A percentile compares a stretch with the other conserved stretches of the same genome.
Conservation (phyloP, 2,888 invertebrate species). For the Hypomecis atomaria region DNA sequence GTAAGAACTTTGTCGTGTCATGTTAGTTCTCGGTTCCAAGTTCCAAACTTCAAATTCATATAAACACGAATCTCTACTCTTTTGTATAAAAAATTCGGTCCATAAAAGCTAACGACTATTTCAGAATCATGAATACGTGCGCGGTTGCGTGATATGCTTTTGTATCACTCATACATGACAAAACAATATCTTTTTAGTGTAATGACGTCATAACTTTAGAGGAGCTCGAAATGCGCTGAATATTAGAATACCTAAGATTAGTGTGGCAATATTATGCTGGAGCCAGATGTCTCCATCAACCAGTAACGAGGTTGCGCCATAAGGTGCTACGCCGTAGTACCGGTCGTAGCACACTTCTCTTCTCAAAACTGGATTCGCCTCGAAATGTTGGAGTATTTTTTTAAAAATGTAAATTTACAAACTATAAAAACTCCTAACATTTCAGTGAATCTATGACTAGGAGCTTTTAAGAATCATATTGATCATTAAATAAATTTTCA, state of each 20-base stretch:
- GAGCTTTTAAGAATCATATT: too few species aligned
- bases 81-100: neutral
- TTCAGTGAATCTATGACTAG: too few species aligned
- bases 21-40: conserved; percentile 6
- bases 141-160: conserved; percentile 11
- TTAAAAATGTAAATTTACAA: too few species aligned
- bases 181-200: conserved; percentile 20
- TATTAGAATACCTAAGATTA: conserved; percentile 23
- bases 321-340: conserved; percentile 17
- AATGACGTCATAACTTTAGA: conserved; percentile 16
- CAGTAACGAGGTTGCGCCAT: conserved; percentile 34
- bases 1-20: conserved; percentile 32
- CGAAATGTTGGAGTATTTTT: too few species aligned
- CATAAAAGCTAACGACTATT: conserved; percentile 17
- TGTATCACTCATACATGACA: conserved; percentile 17
- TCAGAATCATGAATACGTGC: neutral
- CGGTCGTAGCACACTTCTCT: conserved; percentile 3
- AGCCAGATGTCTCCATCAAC: conserved; percentile 35
- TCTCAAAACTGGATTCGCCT: too few species aligned
- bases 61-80: conserved; percentile 10
- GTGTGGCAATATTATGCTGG: conserved; percentile 20
- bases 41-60: conserved; percentile 26
- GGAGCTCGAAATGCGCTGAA: conserved; percentile 18
- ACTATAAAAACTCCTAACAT: too few species aligned
- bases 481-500: too few species aligned